Evolutionary conservation across 2,888 invertebrate genomes (phyloP).

Genomic region (Phalera bucephala): DNA sequence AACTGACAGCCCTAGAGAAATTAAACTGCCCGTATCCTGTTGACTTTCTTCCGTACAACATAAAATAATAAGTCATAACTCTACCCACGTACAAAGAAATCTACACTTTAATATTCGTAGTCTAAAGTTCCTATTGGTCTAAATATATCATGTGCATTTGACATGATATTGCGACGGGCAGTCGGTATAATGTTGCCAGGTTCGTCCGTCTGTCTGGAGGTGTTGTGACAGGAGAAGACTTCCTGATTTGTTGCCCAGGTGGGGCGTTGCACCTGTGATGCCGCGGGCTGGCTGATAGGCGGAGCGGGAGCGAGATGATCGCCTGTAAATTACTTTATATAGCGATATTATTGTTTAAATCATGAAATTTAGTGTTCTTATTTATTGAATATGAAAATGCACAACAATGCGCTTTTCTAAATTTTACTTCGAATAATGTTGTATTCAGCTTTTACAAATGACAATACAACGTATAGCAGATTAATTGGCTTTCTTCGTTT

Average conservation of each 20-base stretch:
- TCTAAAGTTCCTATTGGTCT: neutral
- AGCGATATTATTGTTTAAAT: no score
- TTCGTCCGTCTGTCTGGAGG: constrained; percentile 38
- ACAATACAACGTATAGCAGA: no score
- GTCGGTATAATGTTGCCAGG: neutral
- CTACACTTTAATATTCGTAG: neutral
- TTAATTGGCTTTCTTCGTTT: no score
- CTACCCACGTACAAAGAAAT: neutral
- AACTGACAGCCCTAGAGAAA: neutral
- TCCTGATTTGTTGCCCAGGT: constrained; percentile 69
- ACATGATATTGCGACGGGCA: neutral
- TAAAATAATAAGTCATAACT: neutral
- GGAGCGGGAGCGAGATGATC: constrained; percentile 32
- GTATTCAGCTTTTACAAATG: no score
- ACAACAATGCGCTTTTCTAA: no score
- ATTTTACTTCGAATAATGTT: no score
- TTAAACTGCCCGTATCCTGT: neutral
- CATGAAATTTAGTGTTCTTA: no score
- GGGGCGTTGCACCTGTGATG: constrained; percentile 47
- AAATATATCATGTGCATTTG: neutral
- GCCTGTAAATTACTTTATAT: no score
- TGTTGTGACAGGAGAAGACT: constrained; percentile 62
- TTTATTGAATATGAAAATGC: no score
- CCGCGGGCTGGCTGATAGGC: constrained; percentile 14
- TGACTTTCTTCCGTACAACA: neutral